These are phyloP conservation scores for Dendrolimus houi DNA, from an alignment of 2,888 invertebrate genomes.

Conservation along the genomic window DNA sequence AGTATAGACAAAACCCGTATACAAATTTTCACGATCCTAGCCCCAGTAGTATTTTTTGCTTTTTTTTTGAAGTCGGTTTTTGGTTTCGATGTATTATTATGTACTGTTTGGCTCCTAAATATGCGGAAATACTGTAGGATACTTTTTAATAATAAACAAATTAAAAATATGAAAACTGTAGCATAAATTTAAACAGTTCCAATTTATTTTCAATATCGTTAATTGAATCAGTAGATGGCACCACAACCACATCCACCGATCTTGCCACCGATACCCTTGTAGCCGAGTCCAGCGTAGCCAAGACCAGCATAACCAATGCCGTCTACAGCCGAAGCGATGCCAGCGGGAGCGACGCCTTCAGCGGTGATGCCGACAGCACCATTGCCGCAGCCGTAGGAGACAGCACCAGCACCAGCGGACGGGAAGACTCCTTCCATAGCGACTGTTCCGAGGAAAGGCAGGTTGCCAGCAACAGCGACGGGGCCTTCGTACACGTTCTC, in stretches of 20 bases:
- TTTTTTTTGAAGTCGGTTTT: no score
- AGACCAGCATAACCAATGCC: constrained; percentile 1
- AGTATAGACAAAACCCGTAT: no score
- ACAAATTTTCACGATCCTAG: no score
- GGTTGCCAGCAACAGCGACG: constrained; percentile 6
- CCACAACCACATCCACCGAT: constrained; percentile 1
- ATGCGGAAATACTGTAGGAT: no score
- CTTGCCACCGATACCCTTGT: constrained; percentile 1
- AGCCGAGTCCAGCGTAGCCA: constrained; percentile 1
- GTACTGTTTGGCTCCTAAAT: no score
- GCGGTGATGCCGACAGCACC: constrained; percentile 5
- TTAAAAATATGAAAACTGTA: no score
- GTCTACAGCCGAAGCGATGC: background rate
- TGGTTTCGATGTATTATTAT: no score
- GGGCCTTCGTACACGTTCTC: constrained; percentile 12
- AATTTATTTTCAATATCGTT: no score
- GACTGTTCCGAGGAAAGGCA: constrained; percentile 6
- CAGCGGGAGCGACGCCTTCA: constrained; percentile 5
- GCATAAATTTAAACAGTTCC: no score
- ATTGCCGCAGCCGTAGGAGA: constrained; percentile 8
- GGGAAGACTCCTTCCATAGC: constrained; percentile 6
- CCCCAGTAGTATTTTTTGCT: no score
- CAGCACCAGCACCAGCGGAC: constrained; percentile 8
- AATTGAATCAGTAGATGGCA: background rate
- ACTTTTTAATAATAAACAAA: no score